A percentile compares a stretch with the other conserved stretches of the same genome.
Evolutionary conservation across 92 coral and sea anemone species (phyloP).

Genomic region (Palythoa grandiflora): DNA sequence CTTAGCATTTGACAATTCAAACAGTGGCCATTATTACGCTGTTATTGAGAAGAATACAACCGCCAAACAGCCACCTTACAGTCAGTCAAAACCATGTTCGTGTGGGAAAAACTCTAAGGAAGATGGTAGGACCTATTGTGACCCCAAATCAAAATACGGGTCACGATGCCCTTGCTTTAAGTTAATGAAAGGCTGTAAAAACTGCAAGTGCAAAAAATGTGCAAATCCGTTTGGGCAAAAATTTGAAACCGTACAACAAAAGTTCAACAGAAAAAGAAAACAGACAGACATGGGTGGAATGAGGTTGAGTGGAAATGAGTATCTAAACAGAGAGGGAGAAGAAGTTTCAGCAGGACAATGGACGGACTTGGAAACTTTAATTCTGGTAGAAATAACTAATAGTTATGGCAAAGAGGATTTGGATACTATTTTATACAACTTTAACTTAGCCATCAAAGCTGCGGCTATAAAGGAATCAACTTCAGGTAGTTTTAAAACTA

Average conservation of each 20-base stretch:
- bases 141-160: too few relatives aligned
- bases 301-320: slow-evolving; percentile 27
- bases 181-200: not conserved
- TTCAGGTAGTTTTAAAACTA: slow-evolving; percentile 19
- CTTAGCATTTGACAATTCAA: slow-evolving; percentile 24
- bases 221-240: slow-evolving; percentile 5
- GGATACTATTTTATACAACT: slow-evolving; percentile 9
- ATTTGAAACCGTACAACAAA: not conserved
- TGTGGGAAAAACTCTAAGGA: not conserved
- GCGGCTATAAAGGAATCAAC: slow-evolving; percentile 25
- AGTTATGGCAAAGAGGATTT: slow-evolving; percentile 21
- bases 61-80: not conserved
- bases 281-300: slow-evolving; percentile 25
- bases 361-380: slow-evolving; percentile 26
- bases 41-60: slow-evolving; percentile 3
- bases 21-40: slow-evolving; percentile 39
- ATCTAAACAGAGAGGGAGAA: slow-evolving; percentile 18
- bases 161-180: slow-evolving; percentile 8
- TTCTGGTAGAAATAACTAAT: slow-evolving; percentile 9
- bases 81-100: not conserved
- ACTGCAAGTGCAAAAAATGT: slow-evolving; percentile 4
- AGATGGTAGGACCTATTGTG: not conserved
- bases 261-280: slow-evolving; percentile 22
- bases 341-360: slow-evolving; percentile 27
- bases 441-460: slow-evolving; percentile 28